Base-by-base conservation (phyloP, 2,888 invertebrate genomes). In the Cryptocephalus moraei region DNA sequence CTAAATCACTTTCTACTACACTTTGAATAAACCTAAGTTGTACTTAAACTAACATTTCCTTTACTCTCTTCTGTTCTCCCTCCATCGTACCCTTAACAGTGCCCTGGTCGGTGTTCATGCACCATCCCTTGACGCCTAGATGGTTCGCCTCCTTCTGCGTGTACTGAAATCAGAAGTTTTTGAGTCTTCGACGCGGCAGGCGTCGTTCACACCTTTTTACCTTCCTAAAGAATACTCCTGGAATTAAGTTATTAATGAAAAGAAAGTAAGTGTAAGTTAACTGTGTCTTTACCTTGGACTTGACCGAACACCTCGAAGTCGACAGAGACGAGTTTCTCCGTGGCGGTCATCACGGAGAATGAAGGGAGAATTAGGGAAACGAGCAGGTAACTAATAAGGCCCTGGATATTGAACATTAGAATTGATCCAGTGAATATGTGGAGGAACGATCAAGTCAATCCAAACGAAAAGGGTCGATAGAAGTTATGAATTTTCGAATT, bases 71-170 rank as follows among this genome's bases (percentile, higher is more conserved):
- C 32, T 67, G 53, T 1, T 76, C 72, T n/a, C 86, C 86, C 67
- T 86, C 78, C 56, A 85, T 62, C 46, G 76, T 61, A 1, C 86
- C 86, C 13, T 77, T 69, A 0, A 87, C 86, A 0, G 85, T 84
- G 8, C 80, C 83, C 33, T 73, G 62, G 1, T 72, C 59, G 0
- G 86, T 86, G 60, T 86, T 86, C 75, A 76, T 80, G 60, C 85
- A 85, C 83, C 85, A 86, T 9, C 86, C 87, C 50, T 72, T 75
- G 2, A 86, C 59, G 1, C 78, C 78, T 14, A 85, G 69, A 59
- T 76, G 77, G 32, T 76, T 75, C 0, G 81, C 82, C 65, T 81
- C 76, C 49, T 76, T 69, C 62, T 82, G 78, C 0, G 86, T 86
- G 53, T 75, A 77, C 84, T 86, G 64, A 8, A 69, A 64, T 22